These are phyloP conservation scores for Palythoa grandis DNA, from an alignment of 92 coral and sea anemone species.

Conservation along the genomic window DNA sequence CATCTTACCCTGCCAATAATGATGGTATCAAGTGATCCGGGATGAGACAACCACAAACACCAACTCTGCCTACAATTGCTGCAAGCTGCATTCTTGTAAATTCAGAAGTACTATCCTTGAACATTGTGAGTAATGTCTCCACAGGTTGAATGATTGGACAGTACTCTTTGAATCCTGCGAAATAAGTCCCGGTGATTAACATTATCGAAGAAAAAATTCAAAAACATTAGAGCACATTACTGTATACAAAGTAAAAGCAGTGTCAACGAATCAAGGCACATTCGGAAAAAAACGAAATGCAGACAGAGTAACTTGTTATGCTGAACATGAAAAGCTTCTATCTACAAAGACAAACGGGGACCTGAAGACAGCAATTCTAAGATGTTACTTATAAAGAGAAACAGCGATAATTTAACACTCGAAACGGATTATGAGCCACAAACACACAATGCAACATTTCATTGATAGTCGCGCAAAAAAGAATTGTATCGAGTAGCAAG, in stretches of 20 bases:
- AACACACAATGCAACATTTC: too few species aligned
- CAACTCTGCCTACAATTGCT: constrained; percentile 69
- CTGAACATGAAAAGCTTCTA: too few species aligned
- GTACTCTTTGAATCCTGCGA: constrained; percentile 46
- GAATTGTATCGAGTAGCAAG: too few species aligned
- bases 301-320: too few species aligned
- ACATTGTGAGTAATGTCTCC: constrained; percentile 59
- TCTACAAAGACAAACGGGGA: too few species aligned
- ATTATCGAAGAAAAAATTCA: not conserved
- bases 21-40: constrained; percentile 70
- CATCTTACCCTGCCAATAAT: constrained; percentile 63
- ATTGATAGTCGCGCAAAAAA: too few species aligned
- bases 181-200: not conserved
- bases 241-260: not conserved
- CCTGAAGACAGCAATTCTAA: too few species aligned
- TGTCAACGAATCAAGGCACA: not conserved
- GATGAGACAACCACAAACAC: constrained; percentile 75
- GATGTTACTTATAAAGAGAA: too few species aligned
- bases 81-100: constrained; percentile 60
- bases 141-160: constrained; percentile 74
- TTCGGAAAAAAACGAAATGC: not conserved
- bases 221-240: not conserved
- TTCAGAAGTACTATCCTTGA: constrained; percentile 70
- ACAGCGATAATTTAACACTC: too few species aligned
- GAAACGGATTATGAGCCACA: too few species aligned